phyloP scores from a whole-genome alignment of 2,797 vertebrate genomes.

The Todus mexicanus region DNA sequence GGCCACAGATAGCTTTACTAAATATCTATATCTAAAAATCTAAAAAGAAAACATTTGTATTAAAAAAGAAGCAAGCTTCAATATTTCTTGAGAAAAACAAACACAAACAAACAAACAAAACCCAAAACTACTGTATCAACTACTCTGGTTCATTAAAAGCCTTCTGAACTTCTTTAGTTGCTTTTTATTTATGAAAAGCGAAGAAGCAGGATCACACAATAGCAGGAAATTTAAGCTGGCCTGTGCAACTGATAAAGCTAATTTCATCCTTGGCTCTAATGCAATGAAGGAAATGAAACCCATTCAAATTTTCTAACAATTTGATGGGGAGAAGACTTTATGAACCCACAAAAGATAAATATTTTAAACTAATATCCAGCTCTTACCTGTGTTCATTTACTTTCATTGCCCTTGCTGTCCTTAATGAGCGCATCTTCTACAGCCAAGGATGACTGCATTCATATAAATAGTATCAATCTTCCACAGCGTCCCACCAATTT shows the following conservation, averaged over 20 bases:
- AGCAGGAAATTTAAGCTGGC: background rate
- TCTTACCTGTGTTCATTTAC: background rate
- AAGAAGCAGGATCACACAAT: background rate
- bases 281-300: background rate
- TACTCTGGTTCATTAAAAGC: background rate
- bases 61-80: background rate
- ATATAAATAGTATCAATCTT: background rate
- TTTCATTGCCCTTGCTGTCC: background rate
- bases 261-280: background rate
- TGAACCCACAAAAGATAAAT: background rate
- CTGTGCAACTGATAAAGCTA: background rate
- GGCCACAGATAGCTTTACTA: background rate
- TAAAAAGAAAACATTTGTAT: background rate
- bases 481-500: background rate
- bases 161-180: background rate
- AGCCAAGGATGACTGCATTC: background rate
- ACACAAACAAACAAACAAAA: rapidly evolving
- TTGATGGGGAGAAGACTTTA: background rate
- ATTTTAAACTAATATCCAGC: background rate
- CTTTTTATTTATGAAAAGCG: background rate
- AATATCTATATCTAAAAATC: background rate
- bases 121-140: background rate
- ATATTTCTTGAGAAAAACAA: background rate
- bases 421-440: background rate
- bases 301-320: background rate